A percentile compares a stretch with the other conserved stretches of the same genome.
These are phyloP conservation scores for Stichopus chloronotus DNA, from an alignment of 35 echinoderm and acorn worm genomes.

Conservation along the genomic window DNA sequence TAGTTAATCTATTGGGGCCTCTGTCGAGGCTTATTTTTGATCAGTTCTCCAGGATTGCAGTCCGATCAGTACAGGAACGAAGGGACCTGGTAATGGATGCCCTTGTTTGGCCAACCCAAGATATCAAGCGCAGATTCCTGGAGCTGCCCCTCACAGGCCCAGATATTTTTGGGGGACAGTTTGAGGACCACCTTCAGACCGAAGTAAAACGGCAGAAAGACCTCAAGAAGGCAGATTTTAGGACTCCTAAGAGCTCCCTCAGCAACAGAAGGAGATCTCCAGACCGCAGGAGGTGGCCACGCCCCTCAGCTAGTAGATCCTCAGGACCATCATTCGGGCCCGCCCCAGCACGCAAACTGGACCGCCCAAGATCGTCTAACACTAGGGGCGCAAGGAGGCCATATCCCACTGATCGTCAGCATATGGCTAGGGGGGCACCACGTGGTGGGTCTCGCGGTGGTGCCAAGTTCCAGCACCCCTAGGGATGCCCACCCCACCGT, in stretches of 20 bases:
- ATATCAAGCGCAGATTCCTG: neutral
- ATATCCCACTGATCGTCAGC: neutral
- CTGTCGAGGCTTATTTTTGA: neutral
- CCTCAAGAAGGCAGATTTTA: neutral
- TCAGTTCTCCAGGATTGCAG: neutral
- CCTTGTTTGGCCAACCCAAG: no score
- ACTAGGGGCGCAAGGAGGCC: neutral
- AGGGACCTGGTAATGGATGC: no score
- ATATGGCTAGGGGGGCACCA: no score
- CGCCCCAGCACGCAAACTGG: neutral
- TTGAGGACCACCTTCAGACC: neutral
- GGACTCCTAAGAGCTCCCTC: neutral
- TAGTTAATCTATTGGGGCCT: neutral
- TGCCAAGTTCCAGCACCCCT: slow-evolving; percentile 5
- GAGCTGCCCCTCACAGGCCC: neutral
- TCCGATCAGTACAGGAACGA: no score
- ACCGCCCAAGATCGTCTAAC: neutral
- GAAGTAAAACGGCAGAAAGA: neutral
- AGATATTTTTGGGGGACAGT: neutral
- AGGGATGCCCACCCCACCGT: slow-evolving; percentile 47
- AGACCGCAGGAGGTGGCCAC: neutral
- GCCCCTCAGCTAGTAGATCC: neutral
- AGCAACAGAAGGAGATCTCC: neutral
- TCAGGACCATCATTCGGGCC: neutral
- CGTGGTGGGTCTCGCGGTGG: neutral